Percentiles rank a stretch among this genome's conserved stretches.
Evolutionary conservation across 2,797 vertebrate species (phyloP).

Genomic region (Acipenser transmontanus): DNA sequence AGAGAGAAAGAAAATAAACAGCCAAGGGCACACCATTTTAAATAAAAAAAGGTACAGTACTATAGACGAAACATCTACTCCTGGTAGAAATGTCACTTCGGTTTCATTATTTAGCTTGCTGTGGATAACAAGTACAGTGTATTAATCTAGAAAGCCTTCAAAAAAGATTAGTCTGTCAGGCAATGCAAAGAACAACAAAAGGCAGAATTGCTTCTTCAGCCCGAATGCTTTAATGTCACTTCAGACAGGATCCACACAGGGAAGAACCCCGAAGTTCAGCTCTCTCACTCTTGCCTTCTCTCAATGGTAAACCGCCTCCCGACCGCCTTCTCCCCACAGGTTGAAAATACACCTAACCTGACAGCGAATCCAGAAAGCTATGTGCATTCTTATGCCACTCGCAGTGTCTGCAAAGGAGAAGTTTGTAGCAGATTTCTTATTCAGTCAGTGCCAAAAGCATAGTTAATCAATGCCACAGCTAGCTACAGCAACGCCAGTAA

Average conservation of each 20-base stretch:
- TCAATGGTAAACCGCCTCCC: constrained; percentile 25
- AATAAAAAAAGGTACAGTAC: not conserved
- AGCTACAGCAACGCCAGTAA: constrained; percentile 42
- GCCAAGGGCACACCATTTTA: no score
- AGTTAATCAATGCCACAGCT: constrained; percentile 57
- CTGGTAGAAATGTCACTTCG: not conserved
- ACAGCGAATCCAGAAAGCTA: constrained; percentile 47
- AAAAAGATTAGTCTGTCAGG: constrained; percentile 42
- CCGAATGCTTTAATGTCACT: constrained; percentile 41
- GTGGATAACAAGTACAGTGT: constrained; percentile 22
- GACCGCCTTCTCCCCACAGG: constrained; percentile 14
- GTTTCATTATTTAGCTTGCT: not conserved
- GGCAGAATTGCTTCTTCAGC: constrained; percentile 41
- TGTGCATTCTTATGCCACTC: constrained; percentile 47
- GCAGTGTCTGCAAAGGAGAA: constrained; percentile 40
- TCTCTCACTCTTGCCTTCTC: constrained; percentile 12
- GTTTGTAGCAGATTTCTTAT: constrained; percentile 47
- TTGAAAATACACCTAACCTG: constrained; percentile 47
- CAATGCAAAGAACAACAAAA: constrained; percentile 44
- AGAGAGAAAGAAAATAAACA: no score
- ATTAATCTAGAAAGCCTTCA: constrained; percentile 23
- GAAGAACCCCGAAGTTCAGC: constrained; percentile 33
- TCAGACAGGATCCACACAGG: constrained; percentile 32
- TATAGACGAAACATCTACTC: not conserved
- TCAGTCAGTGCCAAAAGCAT: constrained; percentile 54